Evolutionary conservation across 1,140 invertebrate genomes (phyloP).

Genomic region (Thaumetopoea pityocampa): DNA sequence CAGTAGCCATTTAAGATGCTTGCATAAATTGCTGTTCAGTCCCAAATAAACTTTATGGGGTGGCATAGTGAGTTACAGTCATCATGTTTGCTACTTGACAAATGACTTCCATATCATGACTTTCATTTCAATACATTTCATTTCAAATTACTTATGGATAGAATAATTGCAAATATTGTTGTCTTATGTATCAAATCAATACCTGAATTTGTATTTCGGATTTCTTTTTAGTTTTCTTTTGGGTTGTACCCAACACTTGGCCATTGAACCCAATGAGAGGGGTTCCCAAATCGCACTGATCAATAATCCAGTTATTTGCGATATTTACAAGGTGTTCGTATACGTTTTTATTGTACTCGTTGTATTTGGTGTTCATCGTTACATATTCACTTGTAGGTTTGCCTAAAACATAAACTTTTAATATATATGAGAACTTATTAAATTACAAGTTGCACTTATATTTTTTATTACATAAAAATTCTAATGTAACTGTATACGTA

Average conservation of each 20-base stretch:
- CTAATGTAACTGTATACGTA: neutral
- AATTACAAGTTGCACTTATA: neutral
- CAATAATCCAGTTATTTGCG: conserved; percentile 60
- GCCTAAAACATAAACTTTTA: conserved; percentile 25
- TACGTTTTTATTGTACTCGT: conserved; percentile 49
- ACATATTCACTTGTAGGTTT: conserved; percentile 49
- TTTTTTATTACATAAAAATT: neutral
- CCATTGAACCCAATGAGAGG: conserved; percentile 53
- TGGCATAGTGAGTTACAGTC: no score
- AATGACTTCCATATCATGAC: no score
- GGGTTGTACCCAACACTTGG: conserved; percentile 37
- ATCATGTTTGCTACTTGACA: no score
- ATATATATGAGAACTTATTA: conserved; percentile 3
- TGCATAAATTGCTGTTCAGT: no score
- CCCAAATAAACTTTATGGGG: no score
- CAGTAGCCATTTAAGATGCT: no score
- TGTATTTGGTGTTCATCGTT: conserved; percentile 51
- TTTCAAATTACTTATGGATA: no score
- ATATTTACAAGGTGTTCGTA: conserved; percentile 55
- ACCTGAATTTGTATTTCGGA: conserved; percentile 54
- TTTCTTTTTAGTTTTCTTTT: conserved; percentile 59
- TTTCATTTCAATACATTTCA: no score
- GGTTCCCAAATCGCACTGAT: conserved; percentile 42
- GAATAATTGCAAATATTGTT: no score
- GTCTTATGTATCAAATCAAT: no score